Evolutionary conservation across 2,113 vertebrate genomes (phyloP).

Genomic region (Synchiropus splendidus): DNA sequence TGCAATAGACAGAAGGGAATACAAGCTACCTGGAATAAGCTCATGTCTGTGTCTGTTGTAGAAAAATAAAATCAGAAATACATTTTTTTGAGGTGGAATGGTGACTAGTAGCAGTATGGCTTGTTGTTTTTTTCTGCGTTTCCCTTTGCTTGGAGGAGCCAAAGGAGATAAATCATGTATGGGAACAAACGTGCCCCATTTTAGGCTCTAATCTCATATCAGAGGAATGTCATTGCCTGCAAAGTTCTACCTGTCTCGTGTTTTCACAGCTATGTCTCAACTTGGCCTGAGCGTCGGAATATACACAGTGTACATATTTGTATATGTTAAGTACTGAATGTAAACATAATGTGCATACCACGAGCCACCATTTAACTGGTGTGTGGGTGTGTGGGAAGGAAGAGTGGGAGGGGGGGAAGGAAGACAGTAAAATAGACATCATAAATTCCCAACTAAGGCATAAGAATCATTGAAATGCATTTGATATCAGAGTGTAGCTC

Average conservation of each 20-base stretch:
- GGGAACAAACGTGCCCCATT: too few species aligned
- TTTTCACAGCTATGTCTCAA: conserved; percentile 43
- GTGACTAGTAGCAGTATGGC: conserved; percentile 34
- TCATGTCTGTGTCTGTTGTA: conserved; percentile 38
- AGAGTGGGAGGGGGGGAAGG: conserved; percentile 14
- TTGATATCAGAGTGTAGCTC: conserved; percentile 57
- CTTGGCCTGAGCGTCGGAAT: conserved; percentile 57
- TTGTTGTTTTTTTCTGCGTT: conserved; percentile 28
- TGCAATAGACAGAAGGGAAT: conserved; percentile 48
- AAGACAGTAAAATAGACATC: conserved; percentile 35
- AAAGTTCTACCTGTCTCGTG: conserved; percentile 35
- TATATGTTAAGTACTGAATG: conserved; percentile 46
- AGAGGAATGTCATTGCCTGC: conserved; percentile 55
- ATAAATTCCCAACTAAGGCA: conserved; percentile 54
- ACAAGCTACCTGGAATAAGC: conserved; percentile 52
- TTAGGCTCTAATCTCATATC: conserved; percentile 54
- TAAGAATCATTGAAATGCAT: conserved; percentile 52
- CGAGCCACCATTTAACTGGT: conserved; percentile 55
- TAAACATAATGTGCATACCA: conserved; percentile 63
- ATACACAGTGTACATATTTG: conserved; percentile 37
- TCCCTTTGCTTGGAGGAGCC: too few species aligned
- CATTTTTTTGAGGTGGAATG: conserved; percentile 39
- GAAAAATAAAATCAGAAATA: conserved; percentile 51
- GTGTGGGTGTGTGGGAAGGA: conserved; percentile 28
- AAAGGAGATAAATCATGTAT: too few species aligned